Base-by-base conservation (phyloP, 1,140 invertebrate species). In the Phortica variegata region DNA sequence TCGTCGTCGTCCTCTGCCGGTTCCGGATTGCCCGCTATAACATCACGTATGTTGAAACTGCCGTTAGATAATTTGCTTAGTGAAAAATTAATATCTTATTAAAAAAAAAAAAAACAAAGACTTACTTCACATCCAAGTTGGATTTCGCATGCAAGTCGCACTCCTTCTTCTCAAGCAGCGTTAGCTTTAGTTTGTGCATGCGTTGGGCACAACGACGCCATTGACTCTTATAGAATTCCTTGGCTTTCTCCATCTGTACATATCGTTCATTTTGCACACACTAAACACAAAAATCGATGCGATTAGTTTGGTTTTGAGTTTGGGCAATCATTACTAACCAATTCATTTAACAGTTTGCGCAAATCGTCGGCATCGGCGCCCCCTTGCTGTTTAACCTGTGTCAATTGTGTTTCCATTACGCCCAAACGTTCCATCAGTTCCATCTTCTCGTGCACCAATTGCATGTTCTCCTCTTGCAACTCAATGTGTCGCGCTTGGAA, bases 171-270 rank as follows among this genome's bases (percentile, higher is more conserved):
- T 63, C 58, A 19, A 44, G 52, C 33, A 65, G 49, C 8, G 47
- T 47, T 36, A 65, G 3, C n/a, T 65, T 60, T 0, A 72, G 47
- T 7, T 26, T 39, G 16, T 65, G 61, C 4, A 73, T 41, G 3
- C 46, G 54, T 1, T 48, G 52, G 2, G 51, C 49, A 31, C 46
- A 49, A 13, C 53, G 54, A 0, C 54, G 50, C 56, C 54, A 68
- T 34, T 63, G 52, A n/a, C 51, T 52, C 23, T 66, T 73, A 44
- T 70, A 73, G 3, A 45, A 54, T n/a, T 73, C 56, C 37, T 62
- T 65, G 4, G 58, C 36, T 17, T 51, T 57, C 13, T 53, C 26
- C 20, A 73, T 42, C 10, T 55, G 52, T 9, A 40, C 8, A 34
- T 43, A 65, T 7, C 54, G 52, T 0, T 18, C 26, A 17, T 62